Evolutionary conservation across 2,797 vertebrate genomes (phyloP).

Genomic region (Coreius guichenoti): DNA sequence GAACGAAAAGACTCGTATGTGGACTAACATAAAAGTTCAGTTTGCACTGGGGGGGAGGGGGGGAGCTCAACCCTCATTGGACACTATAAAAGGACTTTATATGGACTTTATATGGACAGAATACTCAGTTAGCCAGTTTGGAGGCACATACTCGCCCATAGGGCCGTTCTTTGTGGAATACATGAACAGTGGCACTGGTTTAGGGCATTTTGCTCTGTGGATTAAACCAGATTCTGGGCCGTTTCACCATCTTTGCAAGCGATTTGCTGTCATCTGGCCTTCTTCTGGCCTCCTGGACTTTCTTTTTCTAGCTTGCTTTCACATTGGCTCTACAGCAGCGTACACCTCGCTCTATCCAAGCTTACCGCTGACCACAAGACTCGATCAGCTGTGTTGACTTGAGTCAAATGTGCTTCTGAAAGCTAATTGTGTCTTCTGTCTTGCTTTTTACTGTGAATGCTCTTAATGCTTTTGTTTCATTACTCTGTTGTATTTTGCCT

Average conservation of each 20-base stretch:
- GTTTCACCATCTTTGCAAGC: conserved; percentile 13
- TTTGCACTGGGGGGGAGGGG: conserved; percentile 26
- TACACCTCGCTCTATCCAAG: conserved; percentile 37
- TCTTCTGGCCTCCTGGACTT: neutral
- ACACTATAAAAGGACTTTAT: conserved; percentile 45
- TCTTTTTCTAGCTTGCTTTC: conserved; percentile 19
- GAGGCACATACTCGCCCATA: conserved; percentile 30
- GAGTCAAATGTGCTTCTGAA: conserved; percentile 52
- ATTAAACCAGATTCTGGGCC: conserved; percentile 26
- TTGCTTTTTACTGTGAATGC: conserved; percentile 54
- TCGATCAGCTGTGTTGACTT: conserved; percentile 62
- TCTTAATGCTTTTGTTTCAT: conserved; percentile 47
- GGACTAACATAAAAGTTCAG: conserved; percentile 46
- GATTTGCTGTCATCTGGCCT: conserved; percentile 3
- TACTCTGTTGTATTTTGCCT: conserved; percentile 51
- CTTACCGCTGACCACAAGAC: neutral
- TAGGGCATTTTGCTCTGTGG: conserved; percentile 33
- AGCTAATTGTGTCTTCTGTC: conserved; percentile 50
- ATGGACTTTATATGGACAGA: conserved; percentile 33
- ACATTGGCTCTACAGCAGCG: conserved; percentile 2
- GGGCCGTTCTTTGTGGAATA: conserved; percentile 31
- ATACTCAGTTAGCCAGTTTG: conserved; percentile 54
- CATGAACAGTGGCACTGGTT: conserved; percentile 30
- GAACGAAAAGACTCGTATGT: conserved; percentile 44
- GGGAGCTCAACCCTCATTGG: conserved; percentile 26